phyloP scores from a whole-genome alignment of 1,140 invertebrate genomes.

The Sipha flava region DNA sequence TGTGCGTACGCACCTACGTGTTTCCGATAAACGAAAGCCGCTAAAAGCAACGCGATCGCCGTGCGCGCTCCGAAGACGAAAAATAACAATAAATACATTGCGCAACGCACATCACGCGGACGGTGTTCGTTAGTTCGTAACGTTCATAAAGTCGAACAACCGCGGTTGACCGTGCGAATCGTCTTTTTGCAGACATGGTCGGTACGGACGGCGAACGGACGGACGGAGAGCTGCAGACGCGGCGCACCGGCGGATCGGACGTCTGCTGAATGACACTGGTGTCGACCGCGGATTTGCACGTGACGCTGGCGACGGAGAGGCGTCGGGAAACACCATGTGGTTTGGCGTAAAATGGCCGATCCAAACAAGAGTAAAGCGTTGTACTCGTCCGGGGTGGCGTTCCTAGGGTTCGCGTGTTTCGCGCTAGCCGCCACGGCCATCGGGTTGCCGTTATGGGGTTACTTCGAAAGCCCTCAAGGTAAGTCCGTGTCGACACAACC shows the following conservation, averaged over 20 bases:
- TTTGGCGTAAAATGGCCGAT: conserved; percentile 34
- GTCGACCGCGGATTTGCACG: neutral
- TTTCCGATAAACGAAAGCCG: no score
- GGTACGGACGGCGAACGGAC: neutral
- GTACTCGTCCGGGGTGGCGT: conserved; percentile 56
- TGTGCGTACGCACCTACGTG: no score
- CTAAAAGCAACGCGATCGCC: no score
- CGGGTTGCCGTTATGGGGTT: conserved; percentile 68
- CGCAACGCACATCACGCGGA: no score
- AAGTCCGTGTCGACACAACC: conserved; percentile 38
- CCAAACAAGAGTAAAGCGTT: conserved; percentile 35
- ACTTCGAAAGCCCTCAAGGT: conserved; percentile 59
- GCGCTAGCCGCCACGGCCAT: conserved; percentile 65
- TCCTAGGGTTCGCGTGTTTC: conserved; percentile 66
- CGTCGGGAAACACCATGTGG: conserved; percentile 19
- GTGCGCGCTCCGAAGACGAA: no score
- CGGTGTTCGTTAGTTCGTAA: no score
- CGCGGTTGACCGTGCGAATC: no score
- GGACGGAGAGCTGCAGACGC: neutral
- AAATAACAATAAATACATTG: no score
- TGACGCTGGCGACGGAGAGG: neutral
- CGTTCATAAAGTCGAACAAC: no score
- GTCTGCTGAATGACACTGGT: neutral
- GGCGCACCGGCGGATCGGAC: neutral
- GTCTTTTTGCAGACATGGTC: neutral